Percentiles rank a stretch among this genome's conserved stretches.
Conservation (phyloP, 2,797 vertebrate genomes). For the Sternarchorhynchus goeldii region DNA sequence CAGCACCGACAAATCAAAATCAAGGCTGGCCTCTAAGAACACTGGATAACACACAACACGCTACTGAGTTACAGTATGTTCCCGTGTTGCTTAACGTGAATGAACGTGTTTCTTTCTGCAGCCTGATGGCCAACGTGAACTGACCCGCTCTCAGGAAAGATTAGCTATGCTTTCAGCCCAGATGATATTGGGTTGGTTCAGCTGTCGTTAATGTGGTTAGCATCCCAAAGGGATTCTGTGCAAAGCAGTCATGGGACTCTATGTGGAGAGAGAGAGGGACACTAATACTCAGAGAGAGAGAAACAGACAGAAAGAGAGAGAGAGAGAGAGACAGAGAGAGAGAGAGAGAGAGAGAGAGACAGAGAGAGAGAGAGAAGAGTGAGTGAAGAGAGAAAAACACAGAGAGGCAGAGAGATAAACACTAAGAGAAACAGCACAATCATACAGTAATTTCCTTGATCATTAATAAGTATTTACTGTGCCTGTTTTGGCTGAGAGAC, state of each 20-base stretch:
- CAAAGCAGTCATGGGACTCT: constrained; percentile 41
- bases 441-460: too few species aligned
- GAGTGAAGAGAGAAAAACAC: not conserved
- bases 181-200: not conserved
- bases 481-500: too few species aligned
- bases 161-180: too few species aligned
- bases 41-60: constrained; percentile 10
- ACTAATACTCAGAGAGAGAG: constrained; percentile 6
- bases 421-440: not conserved
- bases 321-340: constrained; percentile 20
- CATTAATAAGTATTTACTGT: too few species aligned
- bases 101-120: too few species aligned
- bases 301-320: too few species aligned
- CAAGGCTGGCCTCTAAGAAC: not conserved
- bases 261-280: constrained; percentile 11
- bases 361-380: constrained; percentile 8
- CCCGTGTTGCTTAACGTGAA: too few species aligned
- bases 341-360: constrained; percentile 9
- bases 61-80: not conserved
- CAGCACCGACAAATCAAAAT: constrained; percentile 6
- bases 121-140: too few species aligned
- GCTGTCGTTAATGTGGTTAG: not conserved
- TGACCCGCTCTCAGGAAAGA: too few species aligned
- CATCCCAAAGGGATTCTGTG: not conserved
- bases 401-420: constrained; percentile 4